phyloP scores from a whole-genome alignment of 2,113 vertebrate species.

The Syrmaticus mikado region DNA sequence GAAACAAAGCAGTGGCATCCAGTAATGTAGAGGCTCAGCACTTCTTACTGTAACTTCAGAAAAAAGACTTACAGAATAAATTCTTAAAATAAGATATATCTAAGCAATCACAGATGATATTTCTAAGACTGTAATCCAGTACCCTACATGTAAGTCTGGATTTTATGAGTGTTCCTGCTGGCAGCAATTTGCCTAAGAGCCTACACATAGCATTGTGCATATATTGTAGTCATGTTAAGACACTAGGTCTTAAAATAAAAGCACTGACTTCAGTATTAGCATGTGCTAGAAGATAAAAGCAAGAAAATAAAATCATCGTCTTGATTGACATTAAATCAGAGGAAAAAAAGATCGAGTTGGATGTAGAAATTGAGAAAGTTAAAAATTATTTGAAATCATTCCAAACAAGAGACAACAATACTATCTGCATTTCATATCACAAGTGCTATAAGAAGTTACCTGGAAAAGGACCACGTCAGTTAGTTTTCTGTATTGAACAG shows the following conservation, averaged over 20 bases:
- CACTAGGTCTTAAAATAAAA: conserved; percentile 55
- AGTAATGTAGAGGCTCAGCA: not conserved
- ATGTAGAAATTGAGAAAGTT: conserved; percentile 35
- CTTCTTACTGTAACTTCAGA: not conserved
- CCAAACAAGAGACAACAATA: conserved; percentile 17
- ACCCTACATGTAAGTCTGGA: not conserved
- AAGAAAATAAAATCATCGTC: not conserved
- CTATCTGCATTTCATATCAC: conserved; percentile 35
- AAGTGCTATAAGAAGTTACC: not conserved
- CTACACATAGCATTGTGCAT: not conserved
- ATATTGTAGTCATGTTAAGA: not conserved
- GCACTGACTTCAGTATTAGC: not conserved
- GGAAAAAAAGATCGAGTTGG: not conserved
- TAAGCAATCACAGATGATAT: not conserved
- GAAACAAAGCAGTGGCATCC: not conserved
- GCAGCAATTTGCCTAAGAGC: not conserved
- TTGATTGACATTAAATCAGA: not conserved
- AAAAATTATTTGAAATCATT: conserved; percentile 46
- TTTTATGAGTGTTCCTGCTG: not conserved
- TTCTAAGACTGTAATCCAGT: not conserved
- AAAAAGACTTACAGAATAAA: not conserved
- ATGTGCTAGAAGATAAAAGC: not conserved
- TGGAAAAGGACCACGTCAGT: not conserved
- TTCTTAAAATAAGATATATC: not conserved
- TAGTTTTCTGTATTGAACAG: not conserved